Percentiles rank a stretch among this genome's conserved stretches.
Evolutionary conservation across 2,888 invertebrate genomes (phyloP).

Genomic region (Melipona bicolor): DNA sequence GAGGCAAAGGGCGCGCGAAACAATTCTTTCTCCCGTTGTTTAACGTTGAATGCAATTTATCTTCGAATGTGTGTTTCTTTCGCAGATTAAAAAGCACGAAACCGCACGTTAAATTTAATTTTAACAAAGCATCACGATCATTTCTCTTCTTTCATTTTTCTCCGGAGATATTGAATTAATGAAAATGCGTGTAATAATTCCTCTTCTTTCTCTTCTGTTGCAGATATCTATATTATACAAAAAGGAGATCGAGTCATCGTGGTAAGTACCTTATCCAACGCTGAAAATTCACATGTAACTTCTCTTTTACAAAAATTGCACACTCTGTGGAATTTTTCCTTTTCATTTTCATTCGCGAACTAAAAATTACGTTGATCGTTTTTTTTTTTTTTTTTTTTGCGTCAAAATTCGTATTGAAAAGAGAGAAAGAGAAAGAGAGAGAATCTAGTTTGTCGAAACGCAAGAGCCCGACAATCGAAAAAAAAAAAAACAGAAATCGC

Average conservation of each 20-base stretch:
- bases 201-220: background rate
- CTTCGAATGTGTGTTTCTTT: background rate
- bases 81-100: background rate
- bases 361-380: background rate
- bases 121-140: background rate
- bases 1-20: background rate
- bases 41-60: background rate
- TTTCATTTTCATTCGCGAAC: background rate
- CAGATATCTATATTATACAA: conserved; percentile 1
- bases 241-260: background rate
- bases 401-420: background rate
- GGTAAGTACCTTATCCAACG: background rate
- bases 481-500: background rate
- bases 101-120: background rate
- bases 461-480: background rate
- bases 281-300: background rate
- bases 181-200: background rate
- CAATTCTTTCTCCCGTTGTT: background rate
- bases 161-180: too few relatives aligned
- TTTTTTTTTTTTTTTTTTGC: background rate
- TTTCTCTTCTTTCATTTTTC: too few relatives aligned
- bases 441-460: background rate
- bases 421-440: too few relatives aligned
- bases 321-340: background rate
- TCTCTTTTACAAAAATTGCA: background rate